Evolutionary conservation across 2,113 vertebrate species (phyloP).

Genomic region (Phalacrocorax pelagicus): DNA sequence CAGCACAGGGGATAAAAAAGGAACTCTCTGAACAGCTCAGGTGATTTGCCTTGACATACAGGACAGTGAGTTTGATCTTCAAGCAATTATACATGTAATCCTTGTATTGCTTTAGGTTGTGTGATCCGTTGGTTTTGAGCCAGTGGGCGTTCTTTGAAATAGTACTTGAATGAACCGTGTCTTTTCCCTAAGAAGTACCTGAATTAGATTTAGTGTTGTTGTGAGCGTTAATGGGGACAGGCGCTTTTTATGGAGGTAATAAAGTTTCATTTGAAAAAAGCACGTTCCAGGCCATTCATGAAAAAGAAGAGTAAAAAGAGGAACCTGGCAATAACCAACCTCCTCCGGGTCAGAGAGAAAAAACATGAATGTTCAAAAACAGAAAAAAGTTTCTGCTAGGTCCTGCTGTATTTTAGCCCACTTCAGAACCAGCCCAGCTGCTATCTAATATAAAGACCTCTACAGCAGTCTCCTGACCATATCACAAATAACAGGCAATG

Average conservation of each 20-base stretch:
- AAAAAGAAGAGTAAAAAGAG: background rate
- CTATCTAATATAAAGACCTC: background rate
- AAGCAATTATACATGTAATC: background rate
- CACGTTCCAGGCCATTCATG: accelerated
- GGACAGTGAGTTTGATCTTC: background rate
- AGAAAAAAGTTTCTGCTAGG: background rate
- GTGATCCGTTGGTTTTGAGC: background rate
- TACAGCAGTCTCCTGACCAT: too few species aligned
- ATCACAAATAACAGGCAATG: background rate
- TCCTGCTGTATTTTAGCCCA: background rate
- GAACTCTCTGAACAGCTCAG: background rate
- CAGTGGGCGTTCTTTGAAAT: background rate
- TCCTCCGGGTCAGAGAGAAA: background rate
- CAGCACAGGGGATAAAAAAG: background rate
- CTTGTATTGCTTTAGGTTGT: background rate
- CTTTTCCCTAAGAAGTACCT: background rate
- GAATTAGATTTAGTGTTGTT: background rate
- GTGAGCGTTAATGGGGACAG: background rate
- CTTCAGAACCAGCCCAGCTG: background rate
- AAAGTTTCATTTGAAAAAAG: background rate
- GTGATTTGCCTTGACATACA: background rate
- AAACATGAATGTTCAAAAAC: background rate
- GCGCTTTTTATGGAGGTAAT: background rate
- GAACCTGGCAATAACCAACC: background rate
- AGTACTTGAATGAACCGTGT: background rate